These are phyloP conservation scores for Artibeus lituratus DNA, from an alignment of 2,797 vertebrate genomes.

Conservation along the genomic window DNA sequence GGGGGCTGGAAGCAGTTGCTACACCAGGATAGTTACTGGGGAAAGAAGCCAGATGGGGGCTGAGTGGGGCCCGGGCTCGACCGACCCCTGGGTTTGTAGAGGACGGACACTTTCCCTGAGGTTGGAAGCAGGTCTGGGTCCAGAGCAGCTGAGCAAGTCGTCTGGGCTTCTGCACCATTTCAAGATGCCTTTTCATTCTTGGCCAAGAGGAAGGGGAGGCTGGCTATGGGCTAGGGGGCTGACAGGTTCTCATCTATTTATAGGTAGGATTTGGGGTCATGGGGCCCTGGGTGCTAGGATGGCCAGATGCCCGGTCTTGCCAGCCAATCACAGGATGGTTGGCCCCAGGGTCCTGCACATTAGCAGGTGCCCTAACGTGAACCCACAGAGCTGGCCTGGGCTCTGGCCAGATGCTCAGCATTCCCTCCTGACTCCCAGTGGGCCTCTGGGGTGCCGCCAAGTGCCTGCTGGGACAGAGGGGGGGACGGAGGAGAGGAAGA, in stretches of 20 bases:
- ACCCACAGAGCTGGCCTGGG: slow-evolving; percentile 61
- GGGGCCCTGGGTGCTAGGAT: slow-evolving; percentile 46
- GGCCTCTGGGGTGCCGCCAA: slow-evolving; percentile 74
- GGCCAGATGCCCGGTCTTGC: background rate
- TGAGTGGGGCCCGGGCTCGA: background rate
- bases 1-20: slow-evolving; percentile 57
- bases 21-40: background rate
- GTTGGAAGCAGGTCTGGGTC: background rate
- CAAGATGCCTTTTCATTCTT: slow-evolving; percentile 53
- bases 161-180: slow-evolving; percentile 6
- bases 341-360: slow-evolving; percentile 49
- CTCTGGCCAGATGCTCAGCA: slow-evolving; percentile 76
- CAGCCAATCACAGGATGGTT: slow-evolving; percentile 29
- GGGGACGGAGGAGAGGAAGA: background rate
- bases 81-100: slow-evolving; percentile 18
- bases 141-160: background rate
- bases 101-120: slow-evolving; percentile 5
- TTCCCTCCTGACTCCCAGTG: slow-evolving; percentile 74
- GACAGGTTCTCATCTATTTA: slow-evolving; percentile 67
- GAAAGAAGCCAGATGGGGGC: slow-evolving; percentile 22
- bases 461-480: background rate
- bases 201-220: slow-evolving; percentile 23
- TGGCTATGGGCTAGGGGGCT: background rate
- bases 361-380: slow-evolving; percentile 77
- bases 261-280: slow-evolving; percentile 44